Percentiles rank a stretch among this genome's conserved stretches.
Conservation (phyloP, 2,888 invertebrate genomes). For the Caenorhabditis afra region DNA sequence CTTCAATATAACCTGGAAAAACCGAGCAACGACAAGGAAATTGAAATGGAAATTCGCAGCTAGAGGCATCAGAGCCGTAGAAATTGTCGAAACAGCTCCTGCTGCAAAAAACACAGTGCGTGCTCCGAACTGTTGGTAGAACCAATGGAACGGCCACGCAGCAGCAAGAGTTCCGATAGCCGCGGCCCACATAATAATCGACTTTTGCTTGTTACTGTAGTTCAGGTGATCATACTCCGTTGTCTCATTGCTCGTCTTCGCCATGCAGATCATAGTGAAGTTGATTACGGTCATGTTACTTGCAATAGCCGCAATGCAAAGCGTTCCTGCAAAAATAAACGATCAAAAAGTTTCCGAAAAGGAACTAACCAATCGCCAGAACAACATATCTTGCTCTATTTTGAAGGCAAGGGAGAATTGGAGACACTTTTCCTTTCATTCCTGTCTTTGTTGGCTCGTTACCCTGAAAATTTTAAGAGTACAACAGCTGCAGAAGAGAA, state of each 20-base stretch:
- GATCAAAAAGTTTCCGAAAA: not conserved
- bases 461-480: slow-evolving; percentile 11
- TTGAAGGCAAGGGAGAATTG: slow-evolving; percentile 26
- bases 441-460: slow-evolving; percentile 9
- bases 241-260: slow-evolving; percentile 25
- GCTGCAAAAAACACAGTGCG: slow-evolving; percentile 73
- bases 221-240: not conserved
- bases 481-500: too few relatives aligned
- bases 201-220: slow-evolving; percentile 66
- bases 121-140: slow-evolving; percentile 75
- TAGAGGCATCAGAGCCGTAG: slow-evolving; percentile 72
- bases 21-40: slow-evolving; percentile 66
- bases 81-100: slow-evolving; percentile 71
- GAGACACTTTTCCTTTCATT: slow-evolving; percentile 28
- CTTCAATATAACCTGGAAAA: slow-evolving; percentile 70
- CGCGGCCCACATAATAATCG: slow-evolving; percentile 73
- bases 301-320: slow-evolving; percentile 74
- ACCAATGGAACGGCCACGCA: slow-evolving; percentile 73
- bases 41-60: slow-evolving; percentile 61
- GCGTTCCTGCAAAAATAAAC: slow-evolving; percentile 60
- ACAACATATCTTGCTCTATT: slow-evolving; percentile 66
- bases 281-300: slow-evolving; percentile 77
- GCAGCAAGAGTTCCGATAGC: slow-evolving; percentile 72
- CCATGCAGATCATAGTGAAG: slow-evolving; percentile 78
- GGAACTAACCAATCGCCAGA: slow-evolving; percentile 62